phyloP scores from a whole-genome alignment of 2,113 vertebrate genomes.

The Hydropotes inermis region DNA sequence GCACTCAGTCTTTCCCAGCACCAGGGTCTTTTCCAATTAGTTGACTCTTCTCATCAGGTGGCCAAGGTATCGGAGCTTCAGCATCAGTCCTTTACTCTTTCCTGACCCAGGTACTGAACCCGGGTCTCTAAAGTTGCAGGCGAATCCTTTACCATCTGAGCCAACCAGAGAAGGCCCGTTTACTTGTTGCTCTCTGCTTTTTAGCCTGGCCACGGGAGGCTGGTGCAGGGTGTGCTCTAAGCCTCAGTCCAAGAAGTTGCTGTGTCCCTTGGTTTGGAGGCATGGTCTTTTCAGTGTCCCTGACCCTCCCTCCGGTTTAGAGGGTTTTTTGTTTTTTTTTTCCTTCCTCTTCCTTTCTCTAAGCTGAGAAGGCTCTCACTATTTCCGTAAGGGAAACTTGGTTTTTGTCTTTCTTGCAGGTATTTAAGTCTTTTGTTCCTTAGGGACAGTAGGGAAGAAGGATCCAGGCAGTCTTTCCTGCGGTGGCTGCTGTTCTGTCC shows the following conservation, averaged over 20 bases:
- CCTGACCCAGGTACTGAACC: not conserved
- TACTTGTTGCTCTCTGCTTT: not conserved
- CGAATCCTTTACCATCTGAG: not conserved
- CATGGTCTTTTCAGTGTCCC: not conserved
- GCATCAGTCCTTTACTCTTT: not conserved
- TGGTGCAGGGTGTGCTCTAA: not conserved
- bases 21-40: not conserved
- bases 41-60: not conserved
- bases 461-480: not conserved
- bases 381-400: not conserved
- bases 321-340: too few relatives aligned
- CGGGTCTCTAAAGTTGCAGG: not conserved
- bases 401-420: not conserved
- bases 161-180: not conserved
- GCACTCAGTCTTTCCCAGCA: not conserved
- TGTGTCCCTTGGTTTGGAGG: not conserved
- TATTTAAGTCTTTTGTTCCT: not conserved
- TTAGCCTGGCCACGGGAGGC: not conserved
- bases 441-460: not conserved
- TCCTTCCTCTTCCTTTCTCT: not conserved
- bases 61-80: not conserved
- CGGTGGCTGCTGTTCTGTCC: not conserved
- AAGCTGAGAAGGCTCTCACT: not conserved
- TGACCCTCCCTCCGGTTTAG: not conserved
- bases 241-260: not conserved